Evolutionary conservation across 1,140 invertebrate genomes (phyloP).

Genomic region (Drosophila melanica): DNA sequence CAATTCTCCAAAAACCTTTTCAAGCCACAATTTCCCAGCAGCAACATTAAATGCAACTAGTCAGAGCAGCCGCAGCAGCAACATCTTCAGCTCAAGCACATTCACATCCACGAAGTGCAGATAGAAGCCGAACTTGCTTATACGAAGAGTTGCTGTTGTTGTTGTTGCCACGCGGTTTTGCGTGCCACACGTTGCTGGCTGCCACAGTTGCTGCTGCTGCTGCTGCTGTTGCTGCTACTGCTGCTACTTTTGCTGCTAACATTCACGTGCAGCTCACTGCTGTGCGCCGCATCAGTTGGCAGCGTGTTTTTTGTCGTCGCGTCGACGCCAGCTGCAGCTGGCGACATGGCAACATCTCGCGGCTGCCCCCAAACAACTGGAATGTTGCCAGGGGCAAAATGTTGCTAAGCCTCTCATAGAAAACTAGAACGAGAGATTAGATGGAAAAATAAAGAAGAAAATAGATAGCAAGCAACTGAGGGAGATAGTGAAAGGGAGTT

Average conservation of each 20-base stretch:
- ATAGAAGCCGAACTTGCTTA: constrained; percentile 50
- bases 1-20: constrained; percentile 16
- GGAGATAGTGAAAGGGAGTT: background rate
- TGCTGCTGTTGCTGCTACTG: constrained; percentile 1
- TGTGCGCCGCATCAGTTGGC: constrained; percentile 78
- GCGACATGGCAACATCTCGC: constrained; percentile 52
- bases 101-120: constrained; percentile 43
- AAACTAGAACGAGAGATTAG: constrained; percentile 25
- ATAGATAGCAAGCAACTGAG: background rate
- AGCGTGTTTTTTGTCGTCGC: constrained; percentile 79
- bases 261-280: constrained; percentile 56
- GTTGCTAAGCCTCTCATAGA: constrained; percentile 43
- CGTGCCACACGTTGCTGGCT: constrained; percentile 57
- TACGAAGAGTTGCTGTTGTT: constrained; percentile 49
- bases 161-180: constrained; percentile 61
- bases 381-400: constrained; percentile 47
- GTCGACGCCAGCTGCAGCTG: constrained; percentile 74
- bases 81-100: constrained; percentile 55
- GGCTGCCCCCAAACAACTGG: constrained; percentile 5
- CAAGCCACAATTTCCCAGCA: constrained; percentile 27
- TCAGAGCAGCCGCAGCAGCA: constrained; percentile 19
- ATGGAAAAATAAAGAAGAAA: background rate
- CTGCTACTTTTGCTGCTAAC: background rate
- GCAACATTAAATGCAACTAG: constrained; percentile 17
- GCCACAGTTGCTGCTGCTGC: constrained; percentile 4